Evolutionary conservation across 2,888 invertebrate genomes (phyloP), one percentile per base, ranked within the genome.

Genomic region (Xylota segnis): DNA sequence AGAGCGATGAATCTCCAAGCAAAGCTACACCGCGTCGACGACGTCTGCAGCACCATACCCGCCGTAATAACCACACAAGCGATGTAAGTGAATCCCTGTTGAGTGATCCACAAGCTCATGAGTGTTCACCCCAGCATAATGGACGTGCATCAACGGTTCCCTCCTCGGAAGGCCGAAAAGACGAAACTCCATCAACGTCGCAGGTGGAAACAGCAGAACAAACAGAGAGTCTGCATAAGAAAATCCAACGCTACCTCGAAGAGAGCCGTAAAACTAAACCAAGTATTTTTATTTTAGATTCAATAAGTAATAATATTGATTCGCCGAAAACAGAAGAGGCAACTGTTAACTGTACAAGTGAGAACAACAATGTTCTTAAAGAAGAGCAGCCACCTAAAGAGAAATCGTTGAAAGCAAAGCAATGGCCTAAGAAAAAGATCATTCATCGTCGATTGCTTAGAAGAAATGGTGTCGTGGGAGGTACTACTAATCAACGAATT

Each of bases 251-350:
- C 50, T 90, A 90, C n/a, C 87, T 91, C 81, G 89, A 89, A 2
- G 88, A 89, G 58, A 89, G 91, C 16, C 91, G 91, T 9, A 89
- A 90, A 81, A 77, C 89, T 3, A 90, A 91, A 66, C 91, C 91
- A 0, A 89, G 89, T 43, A 91, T 91, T 47, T 92, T 89, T 72
- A 92, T 91, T 75, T 89, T 91, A 5, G 88, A 92, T 74, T 87
- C 90, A 1, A 77, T 89, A 54, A 86, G 23, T 23, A 23, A 86
- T 18, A 89, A 43, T 32, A 56, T 16, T 47, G 54, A 37, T 34
- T 59, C 59, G n/a, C n/a, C n/a, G 14, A 86, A 82, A 50, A 7
- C 43, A 0, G 65, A 47, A 4, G 58, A 12, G 27, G 4, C 16
- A 14, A 9, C 34, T 9, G 32, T 43, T 12, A 47, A 65, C 32